A percentile compares a stretch with the other conserved stretches of the same genome.
Conservation (phyloP, 2,888 invertebrate species). For the Onchidella celtica region DNA sequence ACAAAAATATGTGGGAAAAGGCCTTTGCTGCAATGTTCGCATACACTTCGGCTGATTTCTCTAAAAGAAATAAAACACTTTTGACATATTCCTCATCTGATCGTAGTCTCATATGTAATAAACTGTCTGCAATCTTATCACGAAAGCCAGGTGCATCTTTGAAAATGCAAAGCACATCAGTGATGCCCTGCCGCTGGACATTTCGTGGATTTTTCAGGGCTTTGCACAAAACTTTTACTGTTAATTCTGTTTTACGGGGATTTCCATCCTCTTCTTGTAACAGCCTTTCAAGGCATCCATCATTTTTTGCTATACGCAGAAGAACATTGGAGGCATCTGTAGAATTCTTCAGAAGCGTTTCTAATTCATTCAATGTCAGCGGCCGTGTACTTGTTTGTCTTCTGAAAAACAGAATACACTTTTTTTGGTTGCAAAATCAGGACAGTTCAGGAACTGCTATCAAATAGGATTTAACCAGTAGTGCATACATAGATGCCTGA, state of each 20-base stretch:
- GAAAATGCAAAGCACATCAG: constrained; percentile 32
- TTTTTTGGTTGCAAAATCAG: no score
- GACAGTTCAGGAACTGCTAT: no score
- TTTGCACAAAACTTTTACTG: constrained; percentile 33
- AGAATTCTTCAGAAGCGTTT: neutral
- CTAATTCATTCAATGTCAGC: constrained; percentile 10
- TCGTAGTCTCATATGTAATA: neutral
- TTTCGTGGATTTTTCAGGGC: constrained; percentile 14
- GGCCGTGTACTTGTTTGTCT: neutral
- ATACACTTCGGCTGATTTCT: neutral
- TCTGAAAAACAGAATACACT: no score
- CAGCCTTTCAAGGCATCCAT: constrained; percentile 39
- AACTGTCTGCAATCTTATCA: neutral
- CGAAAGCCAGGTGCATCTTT: constrained; percentile 28
- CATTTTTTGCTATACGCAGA: constrained; percentile 31
- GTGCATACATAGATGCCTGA: no score
- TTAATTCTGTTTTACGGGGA: neutral
- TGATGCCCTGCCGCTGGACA: constrained; percentile 25
- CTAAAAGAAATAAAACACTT: neutral
- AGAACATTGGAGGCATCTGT: constrained; percentile 30
- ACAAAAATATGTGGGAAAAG: neutral
- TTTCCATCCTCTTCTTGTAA: neutral
- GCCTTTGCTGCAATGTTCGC: constrained; percentile 34
- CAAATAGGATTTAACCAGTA: no score
- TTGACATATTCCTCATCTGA: constrained; percentile 13